phyloP scores from a whole-genome alignment of 2,113 vertebrate genomes.

The Ornithorhynchus anatinus region DNA sequence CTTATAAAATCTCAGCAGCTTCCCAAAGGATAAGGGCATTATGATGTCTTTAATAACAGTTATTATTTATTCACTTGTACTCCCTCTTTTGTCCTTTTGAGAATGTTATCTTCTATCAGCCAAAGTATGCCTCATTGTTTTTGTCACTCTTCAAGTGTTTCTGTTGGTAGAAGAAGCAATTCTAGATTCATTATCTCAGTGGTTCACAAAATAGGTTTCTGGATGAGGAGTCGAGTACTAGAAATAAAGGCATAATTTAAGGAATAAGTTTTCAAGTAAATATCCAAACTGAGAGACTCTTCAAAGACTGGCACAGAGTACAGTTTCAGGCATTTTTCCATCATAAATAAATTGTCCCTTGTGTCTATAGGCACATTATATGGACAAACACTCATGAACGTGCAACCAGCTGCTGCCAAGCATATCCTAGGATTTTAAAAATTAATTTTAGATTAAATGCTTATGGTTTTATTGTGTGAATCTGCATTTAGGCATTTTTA shows the following conservation, averaged over 20 bases:
- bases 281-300: neutral
- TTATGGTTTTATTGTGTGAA: constrained; percentile 38
- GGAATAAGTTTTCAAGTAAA: neutral
- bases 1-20: constrained; percentile 70
- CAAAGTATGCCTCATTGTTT: constrained; percentile 3
- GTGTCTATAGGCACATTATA: constrained; percentile 22
- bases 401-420: constrained; percentile 37
- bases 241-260: constrained; percentile 6
- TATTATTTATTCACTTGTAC: constrained; percentile 66
- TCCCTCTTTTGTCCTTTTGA: constrained; percentile 29
- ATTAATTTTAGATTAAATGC: constrained; percentile 35
- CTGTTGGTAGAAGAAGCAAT: constrained; percentile 30
- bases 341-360: neutral
- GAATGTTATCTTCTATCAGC: neutral
- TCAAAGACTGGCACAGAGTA: neutral
- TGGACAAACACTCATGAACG: constrained; percentile 26
- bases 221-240: constrained; percentile 18
- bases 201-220: constrained; percentile 32
- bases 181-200: constrained; percentile 38
- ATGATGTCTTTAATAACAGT: constrained; percentile 61
- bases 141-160: neutral
- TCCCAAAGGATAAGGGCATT: constrained; percentile 63
- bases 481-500: constrained; percentile 1
- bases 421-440: constrained; percentile 23
- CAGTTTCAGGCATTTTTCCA: constrained; percentile 14